Conservation (phyloP, 2,888 invertebrate genomes). For the Ganaspis brasiliensis region DNA sequence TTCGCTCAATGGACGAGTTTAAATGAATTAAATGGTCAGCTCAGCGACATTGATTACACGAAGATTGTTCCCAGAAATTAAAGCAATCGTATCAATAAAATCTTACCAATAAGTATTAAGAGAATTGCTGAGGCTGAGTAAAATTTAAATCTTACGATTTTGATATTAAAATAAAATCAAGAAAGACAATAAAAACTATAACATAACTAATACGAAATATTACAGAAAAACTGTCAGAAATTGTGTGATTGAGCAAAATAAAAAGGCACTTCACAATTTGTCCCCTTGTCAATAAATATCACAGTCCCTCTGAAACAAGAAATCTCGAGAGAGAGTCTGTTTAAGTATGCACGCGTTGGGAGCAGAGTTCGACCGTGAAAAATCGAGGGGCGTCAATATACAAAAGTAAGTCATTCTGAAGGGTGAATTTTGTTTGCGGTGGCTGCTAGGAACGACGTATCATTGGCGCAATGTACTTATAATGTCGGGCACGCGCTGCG, state of each 20-base stretch:
- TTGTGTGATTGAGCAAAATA: constrained; percentile 15
- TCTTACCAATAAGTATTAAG: neutral
- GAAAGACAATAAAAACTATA: too few relatives aligned
- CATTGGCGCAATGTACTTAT: constrained; percentile 43
- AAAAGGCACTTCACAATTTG: constrained; percentile 3
- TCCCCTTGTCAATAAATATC: constrained; percentile 22
- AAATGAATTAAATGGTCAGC: neutral
- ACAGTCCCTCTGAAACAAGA: neutral
- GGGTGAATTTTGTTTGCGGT: constrained; percentile 39
- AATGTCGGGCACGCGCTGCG: constrained; percentile 42
- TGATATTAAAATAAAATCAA: too few relatives aligned
- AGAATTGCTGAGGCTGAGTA: too few relatives aligned
- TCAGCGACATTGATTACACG: neutral
- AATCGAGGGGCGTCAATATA: constrained; percentile 44
- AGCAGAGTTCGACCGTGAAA: constrained; percentile 45
- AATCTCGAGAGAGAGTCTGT: constrained; percentile 2
- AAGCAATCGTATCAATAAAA: neutral
- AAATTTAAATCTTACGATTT: too few relatives aligned
- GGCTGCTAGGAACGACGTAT: constrained; percentile 26
- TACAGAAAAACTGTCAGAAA: neutral
- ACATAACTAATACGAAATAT: too few relatives aligned
- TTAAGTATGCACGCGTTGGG: constrained; percentile 35
- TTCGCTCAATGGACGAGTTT: constrained; percentile 8
- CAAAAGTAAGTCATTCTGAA: constrained; percentile 47
- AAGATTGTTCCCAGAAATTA: constrained; percentile 25